Conservation (phyloP, 2,888 invertebrate genomes). For the Drosophila buzzatii region DNA sequence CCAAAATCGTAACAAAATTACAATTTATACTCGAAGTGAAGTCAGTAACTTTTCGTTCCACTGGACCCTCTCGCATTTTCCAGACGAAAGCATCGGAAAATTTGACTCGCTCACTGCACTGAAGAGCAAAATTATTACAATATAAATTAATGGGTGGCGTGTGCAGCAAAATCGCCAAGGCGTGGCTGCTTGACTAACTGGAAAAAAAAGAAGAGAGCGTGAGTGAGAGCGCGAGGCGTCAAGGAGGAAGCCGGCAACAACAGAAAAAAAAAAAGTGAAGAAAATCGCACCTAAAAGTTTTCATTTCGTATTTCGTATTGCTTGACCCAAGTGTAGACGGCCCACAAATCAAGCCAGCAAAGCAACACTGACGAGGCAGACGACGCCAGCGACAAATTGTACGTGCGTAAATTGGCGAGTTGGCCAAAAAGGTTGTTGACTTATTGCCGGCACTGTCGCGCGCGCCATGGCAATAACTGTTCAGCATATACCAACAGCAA, state of each 20-base stretch:
- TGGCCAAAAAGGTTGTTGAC: constrained; percentile 79
- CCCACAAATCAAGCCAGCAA: constrained; percentile 48
- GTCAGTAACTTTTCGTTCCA: constrained; percentile 19
- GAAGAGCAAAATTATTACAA: constrained; percentile 46
- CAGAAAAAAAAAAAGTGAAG: neutral
- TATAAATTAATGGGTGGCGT: constrained; percentile 68
- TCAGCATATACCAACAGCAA: constrained; percentile 18
- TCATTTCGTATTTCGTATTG: constrained; percentile 17
- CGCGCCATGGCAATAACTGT: constrained; percentile 35
- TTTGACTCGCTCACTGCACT: constrained; percentile 43
- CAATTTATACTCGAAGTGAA: constrained; percentile 15
- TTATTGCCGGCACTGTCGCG: constrained; percentile 53
- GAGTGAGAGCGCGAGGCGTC: constrained; percentile 16
- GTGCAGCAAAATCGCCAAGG: constrained; percentile 45
- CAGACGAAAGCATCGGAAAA: constrained; percentile 67
- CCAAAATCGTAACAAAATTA: constrained; percentile 32
- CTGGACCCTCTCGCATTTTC: constrained; percentile 56
- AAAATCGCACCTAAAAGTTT: constrained; percentile 31
- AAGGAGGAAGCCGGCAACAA: constrained; percentile 13
- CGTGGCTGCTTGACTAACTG: constrained; percentile 52
- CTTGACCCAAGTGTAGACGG: constrained; percentile 42
- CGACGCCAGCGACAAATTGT: constrained; percentile 50
- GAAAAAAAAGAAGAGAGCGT: constrained; percentile 25
- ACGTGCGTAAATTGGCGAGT: constrained; percentile 75
- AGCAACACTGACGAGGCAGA: constrained; percentile 11